Percentiles rank a stretch among this genome's conserved stretches.
Evolutionary conservation across 2,797 vertebrate species (phyloP).

Genomic region (Lindbergichthys nudifrons): DNA sequence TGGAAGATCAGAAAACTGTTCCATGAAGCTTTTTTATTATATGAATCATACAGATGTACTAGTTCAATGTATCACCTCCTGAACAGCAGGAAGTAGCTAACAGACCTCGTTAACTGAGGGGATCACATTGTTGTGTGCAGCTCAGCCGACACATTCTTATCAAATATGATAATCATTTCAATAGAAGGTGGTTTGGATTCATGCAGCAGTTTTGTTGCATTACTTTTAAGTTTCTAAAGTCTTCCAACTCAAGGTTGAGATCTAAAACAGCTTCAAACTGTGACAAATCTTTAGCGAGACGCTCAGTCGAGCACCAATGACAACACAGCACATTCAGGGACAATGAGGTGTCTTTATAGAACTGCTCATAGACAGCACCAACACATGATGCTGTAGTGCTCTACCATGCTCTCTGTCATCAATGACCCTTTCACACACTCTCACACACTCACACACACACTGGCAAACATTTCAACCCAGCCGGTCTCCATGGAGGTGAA

Average conservation of each 20-base stretch:
- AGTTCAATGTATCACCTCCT: not conserved
- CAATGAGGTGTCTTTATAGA: constrained; percentile 66
- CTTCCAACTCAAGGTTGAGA: constrained; percentile 46
- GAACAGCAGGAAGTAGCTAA: not conserved
- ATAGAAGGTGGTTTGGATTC: not conserved
- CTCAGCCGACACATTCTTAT: too few relatives aligned
- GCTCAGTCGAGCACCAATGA: constrained; percentile 42
- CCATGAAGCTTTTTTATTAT: not conserved
- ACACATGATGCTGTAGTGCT: constrained; percentile 53
- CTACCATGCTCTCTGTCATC: constrained; percentile 45
- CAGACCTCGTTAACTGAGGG: not conserved
- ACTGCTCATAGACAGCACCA: constrained; percentile 45
- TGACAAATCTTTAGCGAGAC: constrained; percentile 45
- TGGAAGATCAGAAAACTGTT: not conserved
- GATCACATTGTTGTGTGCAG: not conserved
- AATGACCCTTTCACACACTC: constrained; percentile 37
- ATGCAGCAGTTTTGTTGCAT: constrained; percentile 7
- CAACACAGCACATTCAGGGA: constrained; percentile 56
- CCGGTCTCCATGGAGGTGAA: constrained; percentile 37
- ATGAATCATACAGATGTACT: not conserved
- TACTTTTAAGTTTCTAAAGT: constrained; percentile 16
- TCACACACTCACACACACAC: constrained; percentile 1
- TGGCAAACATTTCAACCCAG: constrained; percentile 39
- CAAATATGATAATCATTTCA: not conserved
- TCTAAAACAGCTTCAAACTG: constrained; percentile 40